These are phyloP conservation scores for Prietella phreatophila DNA, from an alignment of 2,113 vertebrate species.

Conservation along the genomic window DNA sequence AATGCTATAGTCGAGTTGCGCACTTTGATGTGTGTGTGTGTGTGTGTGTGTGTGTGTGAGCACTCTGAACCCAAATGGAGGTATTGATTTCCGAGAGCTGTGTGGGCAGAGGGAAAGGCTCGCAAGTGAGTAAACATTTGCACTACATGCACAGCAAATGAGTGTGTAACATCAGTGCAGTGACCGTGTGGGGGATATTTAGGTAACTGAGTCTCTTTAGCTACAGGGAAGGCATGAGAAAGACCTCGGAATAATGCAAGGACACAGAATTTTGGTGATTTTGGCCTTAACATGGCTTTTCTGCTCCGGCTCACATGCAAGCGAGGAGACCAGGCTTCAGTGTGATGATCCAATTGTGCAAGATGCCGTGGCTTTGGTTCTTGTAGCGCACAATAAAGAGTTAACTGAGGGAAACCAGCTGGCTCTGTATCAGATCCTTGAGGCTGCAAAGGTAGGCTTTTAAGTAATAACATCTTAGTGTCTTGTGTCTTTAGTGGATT, in stretches of 20 bases:
- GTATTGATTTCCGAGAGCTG: constrained; percentile 45
- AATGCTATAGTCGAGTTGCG: background rate
- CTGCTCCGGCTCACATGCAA: constrained; percentile 17
- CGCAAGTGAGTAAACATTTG: constrained; percentile 55
- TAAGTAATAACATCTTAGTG: background rate
- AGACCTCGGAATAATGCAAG: constrained; percentile 37
- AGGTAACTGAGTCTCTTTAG: constrained; percentile 18
- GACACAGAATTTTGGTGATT: constrained; percentile 37
- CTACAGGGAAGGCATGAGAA: constrained; percentile 20
- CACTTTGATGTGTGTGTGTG: background rate
- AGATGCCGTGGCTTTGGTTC: constrained; percentile 39
- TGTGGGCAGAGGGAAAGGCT: constrained; percentile 9
- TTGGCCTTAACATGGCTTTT: constrained; percentile 43
- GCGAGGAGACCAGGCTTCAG: constrained; percentile 13
- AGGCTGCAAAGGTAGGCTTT: constrained; percentile 53
- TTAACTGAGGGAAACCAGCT: constrained; percentile 42
- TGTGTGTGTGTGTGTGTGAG: constrained; percentile 11
- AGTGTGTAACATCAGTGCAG: constrained; percentile 23
- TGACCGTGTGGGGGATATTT: constrained; percentile 41
- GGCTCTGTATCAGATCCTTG: constrained; percentile 55
- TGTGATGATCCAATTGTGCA: constrained; percentile 51
- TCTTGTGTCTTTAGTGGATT: background rate
- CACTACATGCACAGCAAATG: constrained; percentile 21
- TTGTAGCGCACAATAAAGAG: constrained; percentile 41
- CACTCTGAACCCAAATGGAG: constrained; percentile 31